A percentile compares a stretch with the other conserved stretches of the same genome.
These are phyloP conservation scores for Blera fallax DNA, from an alignment of 2,888 invertebrate species.

Conservation along the genomic window DNA sequence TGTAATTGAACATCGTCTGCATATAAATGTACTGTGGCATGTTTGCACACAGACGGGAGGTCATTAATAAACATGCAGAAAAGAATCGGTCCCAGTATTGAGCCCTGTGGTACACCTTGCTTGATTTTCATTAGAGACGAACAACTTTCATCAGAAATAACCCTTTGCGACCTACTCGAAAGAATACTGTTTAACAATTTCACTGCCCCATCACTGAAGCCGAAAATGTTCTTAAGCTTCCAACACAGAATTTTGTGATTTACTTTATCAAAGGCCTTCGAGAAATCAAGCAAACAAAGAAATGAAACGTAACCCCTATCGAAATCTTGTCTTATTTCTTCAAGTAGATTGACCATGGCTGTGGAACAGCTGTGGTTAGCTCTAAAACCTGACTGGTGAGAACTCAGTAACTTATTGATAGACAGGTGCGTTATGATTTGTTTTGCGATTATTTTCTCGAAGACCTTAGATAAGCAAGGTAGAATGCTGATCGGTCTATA, in stretches of 20 bases:
- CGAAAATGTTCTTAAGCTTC: neutral
- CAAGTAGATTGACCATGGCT: constrained; percentile 12
- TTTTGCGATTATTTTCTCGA: neutral
- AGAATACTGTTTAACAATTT: no score
- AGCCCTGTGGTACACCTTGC: neutral
- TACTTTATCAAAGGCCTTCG: constrained; percentile 15
- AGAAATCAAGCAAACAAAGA: constrained; percentile 9
- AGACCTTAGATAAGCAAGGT: neutral
- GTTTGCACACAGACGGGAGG: neutral
- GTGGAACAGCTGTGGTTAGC: constrained; percentile 4
- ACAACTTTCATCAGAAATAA: neutral
- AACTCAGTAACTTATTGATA: neutral
- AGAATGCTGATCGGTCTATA: neutral
- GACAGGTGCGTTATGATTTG: neutral
- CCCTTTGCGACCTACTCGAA: neutral
- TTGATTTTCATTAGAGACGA: no score
- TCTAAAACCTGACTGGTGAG: neutral
- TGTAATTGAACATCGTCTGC: neutral
- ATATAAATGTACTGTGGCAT: neutral
- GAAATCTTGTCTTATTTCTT: constrained; percentile 7
- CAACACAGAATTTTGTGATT: constrained; percentile 12
- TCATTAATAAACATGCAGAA: neutral
- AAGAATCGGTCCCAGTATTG: neutral
- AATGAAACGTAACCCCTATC: neutral
- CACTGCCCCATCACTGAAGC: neutral